Evolutionary conservation across 2,113 vertebrate species (phyloP), one percentile per base, ranked within the genome.

Genomic region (Pampusana beccarii): DNA sequence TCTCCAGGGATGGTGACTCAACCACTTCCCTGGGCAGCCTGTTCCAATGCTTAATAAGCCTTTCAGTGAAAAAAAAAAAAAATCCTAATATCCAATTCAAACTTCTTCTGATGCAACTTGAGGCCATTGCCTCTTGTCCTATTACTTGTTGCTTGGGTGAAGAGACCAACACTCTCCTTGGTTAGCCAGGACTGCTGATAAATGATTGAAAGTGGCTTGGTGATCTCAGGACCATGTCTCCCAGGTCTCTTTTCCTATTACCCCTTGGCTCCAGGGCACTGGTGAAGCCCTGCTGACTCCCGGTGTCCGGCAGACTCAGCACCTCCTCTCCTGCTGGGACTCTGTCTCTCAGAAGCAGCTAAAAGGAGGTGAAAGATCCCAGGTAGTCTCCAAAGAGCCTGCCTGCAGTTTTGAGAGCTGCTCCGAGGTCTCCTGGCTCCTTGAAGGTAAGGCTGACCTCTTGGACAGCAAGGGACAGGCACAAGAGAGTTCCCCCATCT

Each of bases 301-400:
- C 5, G 0, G 13, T 36, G 26, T 83, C 80, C 64, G 24, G n/a
- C 38, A 86, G 67, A 83, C 40, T 44, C 34, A 88, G 57, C 12
- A 50, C 42, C 21, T 87, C 25, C 48, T 80, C 40, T 84, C 56
- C 75, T 2, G 0, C 19, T 90, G 57, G 33, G 51, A 40, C 48
- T 94, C n/a, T 28, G 50, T 72, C 7, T 4, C 66, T 86, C 40
- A 66, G 73, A 75, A 84, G 60, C 61, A 69, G 53, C 44, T 86
- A 72, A 86, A 84, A 92, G n/a, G 77, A 91, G 57, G 83, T 94
- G 80, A 90, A 83, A 90, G 72, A 90, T 75, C 72, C 80, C 92
- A 94, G 51, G 93, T 95, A 96, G 48, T 92, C 72, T 95, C 90
- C 75, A 84, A 78, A 95, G 90, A 84, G n/a, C 36, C 61, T 36